Percentiles rank a stretch among this genome's conserved stretches.
Evolutionary conservation across 2,113 vertebrate species (phyloP).

Genomic region (Poeciliopsis occidentalis): DNA sequence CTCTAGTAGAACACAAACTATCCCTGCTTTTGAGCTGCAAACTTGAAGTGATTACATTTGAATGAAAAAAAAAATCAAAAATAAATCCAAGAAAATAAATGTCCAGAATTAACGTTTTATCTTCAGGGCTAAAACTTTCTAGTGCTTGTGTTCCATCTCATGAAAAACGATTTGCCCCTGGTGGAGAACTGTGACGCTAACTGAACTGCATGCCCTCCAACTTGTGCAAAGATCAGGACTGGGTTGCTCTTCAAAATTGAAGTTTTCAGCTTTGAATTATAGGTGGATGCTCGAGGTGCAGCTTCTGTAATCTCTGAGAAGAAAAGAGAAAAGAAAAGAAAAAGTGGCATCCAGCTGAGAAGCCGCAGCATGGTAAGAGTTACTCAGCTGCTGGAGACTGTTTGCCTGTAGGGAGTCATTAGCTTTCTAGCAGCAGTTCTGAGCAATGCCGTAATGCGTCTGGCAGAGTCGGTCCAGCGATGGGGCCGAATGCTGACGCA

Average conservation of each 20-base stretch:
- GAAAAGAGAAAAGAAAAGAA: background rate
- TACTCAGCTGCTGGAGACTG: constrained; percentile 60
- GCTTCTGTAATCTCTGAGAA: background rate
- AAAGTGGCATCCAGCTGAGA: constrained; percentile 40
- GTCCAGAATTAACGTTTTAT: no score
- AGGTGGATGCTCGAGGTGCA: background rate
- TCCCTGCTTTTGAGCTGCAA: no score
- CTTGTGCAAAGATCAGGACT: no score
- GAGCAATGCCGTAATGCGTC: constrained; percentile 63
- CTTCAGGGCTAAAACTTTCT: no score
- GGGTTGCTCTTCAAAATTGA: background rate
- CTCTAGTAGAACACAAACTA: no score
- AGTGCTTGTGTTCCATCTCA: no score
- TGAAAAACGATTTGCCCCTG: no score
- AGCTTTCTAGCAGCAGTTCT: constrained; percentile 39
- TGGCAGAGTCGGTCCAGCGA: constrained; percentile 52
- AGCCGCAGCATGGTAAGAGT: constrained; percentile 29
- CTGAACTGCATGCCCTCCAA: no score
- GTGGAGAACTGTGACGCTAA: no score
- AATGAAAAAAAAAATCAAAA: no score
- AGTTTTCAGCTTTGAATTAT: background rate
- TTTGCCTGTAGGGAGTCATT: constrained; percentile 63
- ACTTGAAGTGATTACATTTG: no score
- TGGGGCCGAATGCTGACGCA: constrained; percentile 62
- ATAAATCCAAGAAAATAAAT: no score